Base-by-base conservation (phyloP, 2,113 vertebrate genomes). In the Campylorhamphus procurvoides region DNA sequence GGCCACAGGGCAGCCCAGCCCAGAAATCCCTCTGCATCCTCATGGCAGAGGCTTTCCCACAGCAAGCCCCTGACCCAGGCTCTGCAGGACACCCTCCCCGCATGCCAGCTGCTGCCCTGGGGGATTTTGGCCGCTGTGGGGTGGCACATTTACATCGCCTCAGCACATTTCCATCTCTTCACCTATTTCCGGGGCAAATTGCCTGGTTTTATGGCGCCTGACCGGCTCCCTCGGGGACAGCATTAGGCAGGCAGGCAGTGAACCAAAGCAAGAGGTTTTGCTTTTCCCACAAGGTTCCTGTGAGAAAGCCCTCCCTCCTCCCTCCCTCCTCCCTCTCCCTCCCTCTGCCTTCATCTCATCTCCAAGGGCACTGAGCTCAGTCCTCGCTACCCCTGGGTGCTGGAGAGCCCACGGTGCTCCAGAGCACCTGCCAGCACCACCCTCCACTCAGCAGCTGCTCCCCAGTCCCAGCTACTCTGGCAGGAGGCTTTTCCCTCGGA, bases 21-120 rank as follows among this genome's bases (percentile, higher is more conserved):
- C 64, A 29, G 24, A 18, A 58, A 49, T 33, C 11, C 25, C 28
- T 4, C 3, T 3, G 18, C 14, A 22, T 12, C 27, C 49, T 35
- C 3, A 0, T 8, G 24, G 7, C 0, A 0, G 5, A 20, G 13
- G 16, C 1, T 0, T 12, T 27, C 24, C 49, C 14, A 4, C 1
- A 1, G 49, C 1, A 4, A 83, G 17, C 50, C 47, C 50, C 53
- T 0, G 2, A 20, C 12, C 47, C 73, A 17, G 8, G 31, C 37
- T 20, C 29, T 0, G 1, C 0, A 2, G 60, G 25, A 40, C 40
- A 18, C 56, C n/a, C 7, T 44, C 13, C 47, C 72, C 0, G 0
- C 1, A 0, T 29, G 3, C 6, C 53, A 14, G 23, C 76, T 8
- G 82, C 77, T 6, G 28, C 81, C 53, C 6, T 0, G 18, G 0